These are phyloP conservation scores for Octodonta nipae DNA, from an alignment of 2,888 invertebrate species.

Conservation along the genomic window DNA sequence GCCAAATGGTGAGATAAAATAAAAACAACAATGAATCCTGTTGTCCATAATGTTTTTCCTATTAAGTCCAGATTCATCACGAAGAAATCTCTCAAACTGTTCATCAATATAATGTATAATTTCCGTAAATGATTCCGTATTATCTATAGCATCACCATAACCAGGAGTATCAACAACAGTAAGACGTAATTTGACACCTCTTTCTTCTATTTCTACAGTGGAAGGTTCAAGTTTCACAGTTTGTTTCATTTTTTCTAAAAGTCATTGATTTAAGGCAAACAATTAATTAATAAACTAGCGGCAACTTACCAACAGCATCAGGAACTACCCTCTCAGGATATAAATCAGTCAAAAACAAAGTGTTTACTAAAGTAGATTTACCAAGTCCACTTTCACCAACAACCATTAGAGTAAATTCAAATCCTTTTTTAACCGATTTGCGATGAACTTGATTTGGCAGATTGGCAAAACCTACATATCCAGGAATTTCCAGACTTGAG, in stretches of 20 bases:
- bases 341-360: conserved; percentile 84
- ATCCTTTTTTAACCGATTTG: conserved; percentile 94
- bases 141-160: conserved; percentile 89
- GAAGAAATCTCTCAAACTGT: conserved; percentile 82
- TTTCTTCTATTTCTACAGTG: conserved; percentile 91
- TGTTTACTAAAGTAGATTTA: conserved; percentile 91
- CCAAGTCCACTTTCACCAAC: conserved; percentile 74
- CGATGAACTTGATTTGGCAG: conserved; percentile 92
- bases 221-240: conserved; percentile 90
- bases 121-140: conserved; percentile 84
- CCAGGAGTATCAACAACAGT: conserved; percentile 95
- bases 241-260: conserved; percentile 72
- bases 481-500: conserved; percentile 70
- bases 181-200: conserved; percentile 81
- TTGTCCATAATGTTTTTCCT: conserved; percentile 93
- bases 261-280: neutral
- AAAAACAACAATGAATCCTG: conserved; percentile 94
- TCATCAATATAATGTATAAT: conserved; percentile 95
- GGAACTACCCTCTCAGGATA: conserved; percentile 86
- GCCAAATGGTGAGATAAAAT: conserved; percentile 93
- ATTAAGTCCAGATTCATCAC: conserved; percentile 90
- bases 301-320: conserved; percentile 65
- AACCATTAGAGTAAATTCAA: conserved; percentile 95
- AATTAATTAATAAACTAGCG: neutral
- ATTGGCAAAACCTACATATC: conserved; percentile 89